Evolutionary conservation across 53 echinoderm and acorn worm species (phyloP).

Genomic region (Holothuria leucospilota): DNA sequence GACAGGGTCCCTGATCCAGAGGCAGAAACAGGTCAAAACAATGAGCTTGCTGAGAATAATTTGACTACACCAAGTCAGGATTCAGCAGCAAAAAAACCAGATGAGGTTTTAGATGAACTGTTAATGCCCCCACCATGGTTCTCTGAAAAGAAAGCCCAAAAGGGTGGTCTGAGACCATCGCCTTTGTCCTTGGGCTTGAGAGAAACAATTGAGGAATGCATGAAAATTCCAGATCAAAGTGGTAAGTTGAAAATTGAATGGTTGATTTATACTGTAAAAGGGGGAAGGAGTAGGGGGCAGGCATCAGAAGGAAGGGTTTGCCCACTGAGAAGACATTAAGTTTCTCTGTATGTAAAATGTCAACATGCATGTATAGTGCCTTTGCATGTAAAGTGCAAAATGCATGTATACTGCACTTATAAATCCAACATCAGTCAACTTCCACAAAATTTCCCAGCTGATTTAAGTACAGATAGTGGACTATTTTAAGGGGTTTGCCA

Average conservation of each 20-base stretch:
- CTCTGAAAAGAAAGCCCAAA: slow-evolving; percentile 13
- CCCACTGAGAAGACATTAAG: no score
- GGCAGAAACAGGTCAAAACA: slow-evolving; percentile 5
- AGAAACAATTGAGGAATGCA: slow-evolving; percentile 88
- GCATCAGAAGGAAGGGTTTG: no score
- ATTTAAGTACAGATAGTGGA: no score
- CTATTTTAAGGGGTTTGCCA: no score
- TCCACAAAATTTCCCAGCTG: no score
- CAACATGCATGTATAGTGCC: no score
- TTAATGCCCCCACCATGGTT: slow-evolving; percentile 71
- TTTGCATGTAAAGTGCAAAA: no score
- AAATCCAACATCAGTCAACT: no score
- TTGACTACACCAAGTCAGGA: background rate
- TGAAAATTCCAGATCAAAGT: slow-evolving; percentile 73
- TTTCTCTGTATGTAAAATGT: no score
- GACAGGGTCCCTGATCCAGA: background rate
- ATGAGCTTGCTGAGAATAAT: background rate
- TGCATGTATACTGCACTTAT: no score
- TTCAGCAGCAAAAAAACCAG: background rate
- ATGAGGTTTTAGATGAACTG: slow-evolving; percentile 69
- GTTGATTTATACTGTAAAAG: no score
- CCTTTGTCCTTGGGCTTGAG: slow-evolving; percentile 83
- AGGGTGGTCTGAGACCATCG: slow-evolving; percentile 83
- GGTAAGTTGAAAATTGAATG: slow-evolving; percentile 42
- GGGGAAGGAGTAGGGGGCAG: no score